phyloP scores from a whole-genome alignment of 2,113 vertebrate species.

The Chionodraco myersi region DNA sequence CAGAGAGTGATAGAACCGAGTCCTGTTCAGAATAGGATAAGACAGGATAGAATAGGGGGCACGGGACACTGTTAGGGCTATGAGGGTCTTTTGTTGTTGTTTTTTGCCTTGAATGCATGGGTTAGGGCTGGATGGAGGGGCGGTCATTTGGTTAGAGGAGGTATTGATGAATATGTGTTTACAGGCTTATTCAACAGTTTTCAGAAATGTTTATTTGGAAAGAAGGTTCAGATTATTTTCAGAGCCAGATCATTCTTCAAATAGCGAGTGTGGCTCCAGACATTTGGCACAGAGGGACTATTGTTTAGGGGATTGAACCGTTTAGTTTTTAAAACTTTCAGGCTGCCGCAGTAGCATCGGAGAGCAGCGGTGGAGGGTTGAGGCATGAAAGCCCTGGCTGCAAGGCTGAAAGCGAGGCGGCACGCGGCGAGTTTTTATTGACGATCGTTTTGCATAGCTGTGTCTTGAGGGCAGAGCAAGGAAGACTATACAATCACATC shows the following conservation, averaged over 20 bases:
- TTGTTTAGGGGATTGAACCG: conserved; percentile 25
- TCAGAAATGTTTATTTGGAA: conserved; percentile 23
- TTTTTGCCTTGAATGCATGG: conserved; percentile 33
- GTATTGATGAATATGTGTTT: conserved; percentile 38
- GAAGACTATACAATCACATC: conserved; percentile 39
- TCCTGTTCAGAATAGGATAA: conserved; percentile 96
- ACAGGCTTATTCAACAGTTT: conserved; percentile 19
- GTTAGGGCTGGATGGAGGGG: conserved; percentile 46
- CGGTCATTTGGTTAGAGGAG: conserved; percentile 47
- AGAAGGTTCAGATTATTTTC: conserved; percentile 27
- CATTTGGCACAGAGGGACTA: conserved; percentile 21
- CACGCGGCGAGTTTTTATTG: conserved; percentile 27
- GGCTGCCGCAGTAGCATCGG: conserved; percentile 44
- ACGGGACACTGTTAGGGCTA: conserved; percentile 69
- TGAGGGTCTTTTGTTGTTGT: conserved; percentile 17
- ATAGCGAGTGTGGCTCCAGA: conserved; percentile 32
- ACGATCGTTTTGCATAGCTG: conserved; percentile 31
- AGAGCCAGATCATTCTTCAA: conserved; percentile 26
- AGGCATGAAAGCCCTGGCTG: conserved; percentile 47
- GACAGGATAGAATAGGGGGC: conserved; percentile 73
- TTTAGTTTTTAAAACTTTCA: conserved; percentile 38
- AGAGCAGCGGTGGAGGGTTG: conserved; percentile 42
- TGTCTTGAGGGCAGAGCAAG: conserved; percentile 39
- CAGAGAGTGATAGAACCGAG: conserved; percentile 99
- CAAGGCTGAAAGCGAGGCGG: conserved; percentile 40